A percentile compares a stretch with the other conserved stretches of the same genome.
Conservation (phyloP, 1,140 invertebrate genomes). For the Drosophila quadrilineata region DNA sequence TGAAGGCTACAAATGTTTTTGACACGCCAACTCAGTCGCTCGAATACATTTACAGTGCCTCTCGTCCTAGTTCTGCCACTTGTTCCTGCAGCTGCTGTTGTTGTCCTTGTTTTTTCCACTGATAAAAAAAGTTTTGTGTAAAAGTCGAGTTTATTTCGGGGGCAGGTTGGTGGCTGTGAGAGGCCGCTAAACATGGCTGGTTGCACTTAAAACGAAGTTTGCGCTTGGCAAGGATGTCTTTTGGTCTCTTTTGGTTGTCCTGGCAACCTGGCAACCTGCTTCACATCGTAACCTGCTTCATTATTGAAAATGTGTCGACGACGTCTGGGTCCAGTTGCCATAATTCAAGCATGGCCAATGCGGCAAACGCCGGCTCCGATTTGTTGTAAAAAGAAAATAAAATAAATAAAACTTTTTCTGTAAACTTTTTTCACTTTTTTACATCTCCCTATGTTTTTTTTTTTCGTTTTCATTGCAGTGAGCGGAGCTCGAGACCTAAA, state of each 20-base stretch:
- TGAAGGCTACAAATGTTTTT: constrained; percentile 73
- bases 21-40: constrained; percentile 72
- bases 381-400: constrained; percentile 13
- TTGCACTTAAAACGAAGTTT: constrained; percentile 71
- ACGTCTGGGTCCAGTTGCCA: constrained; percentile 68
- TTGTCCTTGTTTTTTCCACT: too few species aligned
- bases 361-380: constrained; percentile 35
- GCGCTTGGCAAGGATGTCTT: constrained; percentile 26
- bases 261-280: not conserved
- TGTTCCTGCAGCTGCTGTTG: constrained; percentile 22
- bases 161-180: constrained; percentile 6
- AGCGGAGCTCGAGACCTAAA: constrained; percentile 53
- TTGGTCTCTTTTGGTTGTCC: constrained; percentile 1
- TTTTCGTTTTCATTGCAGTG: constrained; percentile 48
- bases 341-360: constrained; percentile 60
- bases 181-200: constrained; percentile 49
- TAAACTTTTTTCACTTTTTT: constrained; percentile 48
- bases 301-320: constrained; percentile 76
- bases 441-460: constrained; percentile 50
- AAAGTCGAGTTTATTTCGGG: constrained; percentile 13
- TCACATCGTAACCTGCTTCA: constrained; percentile 49
- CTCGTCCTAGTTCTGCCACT: constrained; percentile 23
- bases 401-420: constrained; percentile 9
- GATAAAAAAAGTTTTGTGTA: constrained; percentile 56
- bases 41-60: constrained; percentile 50